These are phyloP conservation scores for Phocoena sinus DNA, from an alignment of 2,113 vertebrate genomes.

Conservation along the genomic window DNA sequence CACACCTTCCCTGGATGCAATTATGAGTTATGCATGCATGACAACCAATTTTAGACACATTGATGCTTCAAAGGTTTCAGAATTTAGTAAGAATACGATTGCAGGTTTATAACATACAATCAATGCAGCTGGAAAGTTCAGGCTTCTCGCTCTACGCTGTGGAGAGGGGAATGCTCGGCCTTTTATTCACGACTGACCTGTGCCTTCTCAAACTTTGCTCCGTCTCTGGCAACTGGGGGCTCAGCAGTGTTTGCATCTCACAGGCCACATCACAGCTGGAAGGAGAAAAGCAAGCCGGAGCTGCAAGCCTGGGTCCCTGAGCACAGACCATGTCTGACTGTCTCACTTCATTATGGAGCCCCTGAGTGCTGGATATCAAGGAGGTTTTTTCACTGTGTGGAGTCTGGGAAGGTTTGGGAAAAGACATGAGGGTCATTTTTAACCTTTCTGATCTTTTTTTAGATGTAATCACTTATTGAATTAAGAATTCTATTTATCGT, in stretches of 20 bases:
- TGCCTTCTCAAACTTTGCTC: background rate
- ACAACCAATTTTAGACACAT: background rate
- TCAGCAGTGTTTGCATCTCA: too few species aligned
- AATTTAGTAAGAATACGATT: background rate
- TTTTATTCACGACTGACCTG: background rate
- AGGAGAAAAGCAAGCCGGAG: background rate
- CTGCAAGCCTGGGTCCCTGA: too few species aligned
- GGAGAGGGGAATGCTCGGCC: background rate
- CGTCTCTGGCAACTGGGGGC: background rate
- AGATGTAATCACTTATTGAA: background rate
- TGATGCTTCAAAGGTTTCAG: background rate
- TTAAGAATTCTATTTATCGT: background rate
- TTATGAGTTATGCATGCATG: background rate
- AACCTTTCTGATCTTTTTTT: too few species aligned
- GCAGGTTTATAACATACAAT: too few species aligned
- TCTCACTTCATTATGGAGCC: background rate
- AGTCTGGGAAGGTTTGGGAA: background rate
- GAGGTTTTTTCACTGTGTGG: fast-evolving
- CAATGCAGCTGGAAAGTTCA: background rate
- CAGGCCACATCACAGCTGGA: fast-evolving
- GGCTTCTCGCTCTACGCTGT: too few species aligned
- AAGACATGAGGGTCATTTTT: background rate
- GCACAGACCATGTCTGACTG: too few species aligned
- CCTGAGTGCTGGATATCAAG: background rate
- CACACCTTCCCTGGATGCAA: fast-evolving